These are phyloP conservation scores for Sebastes alutus DNA, from an alignment of 2,797 vertebrate species.

Conservation along the genomic window DNA sequence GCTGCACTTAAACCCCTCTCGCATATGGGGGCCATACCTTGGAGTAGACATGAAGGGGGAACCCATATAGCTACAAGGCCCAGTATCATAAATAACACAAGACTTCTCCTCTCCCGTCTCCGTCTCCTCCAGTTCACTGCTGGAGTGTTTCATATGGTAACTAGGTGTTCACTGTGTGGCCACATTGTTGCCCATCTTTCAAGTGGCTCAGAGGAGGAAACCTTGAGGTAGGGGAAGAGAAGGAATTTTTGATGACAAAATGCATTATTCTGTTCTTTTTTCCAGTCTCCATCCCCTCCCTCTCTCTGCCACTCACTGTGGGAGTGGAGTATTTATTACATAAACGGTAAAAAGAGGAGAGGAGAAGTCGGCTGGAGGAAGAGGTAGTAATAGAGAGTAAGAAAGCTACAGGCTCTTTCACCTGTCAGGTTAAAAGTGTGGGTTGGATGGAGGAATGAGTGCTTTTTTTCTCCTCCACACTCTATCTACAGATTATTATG, in stretches of 20 bases:
- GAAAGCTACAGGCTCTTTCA: slow-evolving; percentile 48
- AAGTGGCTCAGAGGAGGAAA: slow-evolving; percentile 85
- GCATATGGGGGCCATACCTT: slow-evolving; percentile 79
- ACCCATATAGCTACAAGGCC: slow-evolving; percentile 83
- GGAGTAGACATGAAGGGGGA: slow-evolving; percentile 78
- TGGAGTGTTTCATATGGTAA: slow-evolving; percentile 88
- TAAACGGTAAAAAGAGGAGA: slow-evolving; percentile 74
- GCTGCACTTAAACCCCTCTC: slow-evolving; percentile 72
- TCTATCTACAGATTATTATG: not conserved
- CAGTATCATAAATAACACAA: slow-evolving; percentile 88
- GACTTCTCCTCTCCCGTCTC: slow-evolving; percentile 74
- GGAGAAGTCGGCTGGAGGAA: slow-evolving; percentile 49
- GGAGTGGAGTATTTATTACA: slow-evolving; percentile 84
- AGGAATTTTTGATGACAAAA: slow-evolving; percentile 88
- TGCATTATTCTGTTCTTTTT: slow-evolving; percentile 81
- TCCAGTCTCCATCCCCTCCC: slow-evolving; percentile 48
- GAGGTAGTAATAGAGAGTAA: slow-evolving; percentile 52
- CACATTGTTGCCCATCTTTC: slow-evolving; percentile 86
- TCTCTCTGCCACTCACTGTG: slow-evolving; percentile 70
- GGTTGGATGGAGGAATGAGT: slow-evolving; percentile 22
- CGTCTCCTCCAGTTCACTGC: slow-evolving; percentile 77
- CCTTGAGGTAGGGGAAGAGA: slow-evolving; percentile 86
- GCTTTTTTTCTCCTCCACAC: not conserved
- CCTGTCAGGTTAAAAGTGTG: slow-evolving; percentile 50
- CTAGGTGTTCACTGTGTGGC: slow-evolving; percentile 86